Evolutionary conservation across 2,888 invertebrate genomes (phyloP).

Genomic region (Hydropsyche betteni): DNA sequence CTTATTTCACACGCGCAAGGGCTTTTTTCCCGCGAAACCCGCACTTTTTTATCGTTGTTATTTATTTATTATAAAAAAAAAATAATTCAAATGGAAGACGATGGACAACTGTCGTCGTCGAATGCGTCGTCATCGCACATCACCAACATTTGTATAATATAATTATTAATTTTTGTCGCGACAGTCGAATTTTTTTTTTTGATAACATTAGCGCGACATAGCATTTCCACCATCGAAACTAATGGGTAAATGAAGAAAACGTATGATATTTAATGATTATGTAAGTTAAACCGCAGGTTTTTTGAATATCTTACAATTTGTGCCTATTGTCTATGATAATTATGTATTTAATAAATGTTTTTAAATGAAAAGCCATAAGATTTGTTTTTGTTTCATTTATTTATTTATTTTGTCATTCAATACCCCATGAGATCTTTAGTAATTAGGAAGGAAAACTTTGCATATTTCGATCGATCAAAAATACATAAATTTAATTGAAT

Average conservation of each 20-base stretch:
- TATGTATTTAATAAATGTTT: slow-evolving; percentile 52
- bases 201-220: slow-evolving; percentile 32
- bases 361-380: slow-evolving; percentile 45
- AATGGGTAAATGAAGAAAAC: slow-evolving; percentile 31
- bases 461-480: no score
- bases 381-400: background rate
- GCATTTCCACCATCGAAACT: slow-evolving; percentile 49
- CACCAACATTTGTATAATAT: background rate
- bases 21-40: no score
- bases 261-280: slow-evolving; percentile 11
- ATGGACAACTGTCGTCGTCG: slow-evolving; percentile 5
- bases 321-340: slow-evolving; percentile 52
- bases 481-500: no score
- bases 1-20: no score
- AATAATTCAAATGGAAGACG: no score
- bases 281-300: slow-evolving; percentile 42
- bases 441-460: no score
- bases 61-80: no score
- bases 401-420: no score
- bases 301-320: slow-evolving; percentile 50
- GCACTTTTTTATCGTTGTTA: no score
- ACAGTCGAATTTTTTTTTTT: background rate
- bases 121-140: slow-evolving; percentile 14
- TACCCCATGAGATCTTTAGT: no score
- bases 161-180: slow-evolving; percentile 16